Percentiles rank a stretch among this genome's conserved stretches.
Conservation (phyloP, 2,113 vertebrate species). For the Mastomys coucha region DNA sequence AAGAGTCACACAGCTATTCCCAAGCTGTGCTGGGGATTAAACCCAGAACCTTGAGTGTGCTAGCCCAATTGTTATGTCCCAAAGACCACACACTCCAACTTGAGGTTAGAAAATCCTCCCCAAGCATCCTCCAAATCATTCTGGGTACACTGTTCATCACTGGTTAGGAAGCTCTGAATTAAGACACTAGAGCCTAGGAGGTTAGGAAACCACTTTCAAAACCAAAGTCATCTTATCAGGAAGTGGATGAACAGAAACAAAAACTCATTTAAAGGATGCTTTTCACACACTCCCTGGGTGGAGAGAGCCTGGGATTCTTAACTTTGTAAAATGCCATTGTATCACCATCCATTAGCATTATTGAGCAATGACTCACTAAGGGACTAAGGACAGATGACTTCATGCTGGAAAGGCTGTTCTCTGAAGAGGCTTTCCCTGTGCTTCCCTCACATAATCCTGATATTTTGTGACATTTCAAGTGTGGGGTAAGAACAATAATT, state of each 20-base stretch:
- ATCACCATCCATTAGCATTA: slow-evolving; percentile 55
- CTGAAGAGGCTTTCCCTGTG: slow-evolving; percentile 65
- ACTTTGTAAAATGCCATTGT: slow-evolving; percentile 58
- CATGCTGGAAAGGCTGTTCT: slow-evolving; percentile 49
- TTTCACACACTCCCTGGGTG: neutral
- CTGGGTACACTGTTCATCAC: neutral
- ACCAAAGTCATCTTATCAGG: neutral
- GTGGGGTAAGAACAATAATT: slow-evolving; percentile 72
- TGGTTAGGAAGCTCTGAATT: neutral
- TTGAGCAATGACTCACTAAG: slow-evolving; percentile 32
- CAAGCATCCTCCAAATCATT: neutral
- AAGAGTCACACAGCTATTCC: neutral
- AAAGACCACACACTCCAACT: neutral
- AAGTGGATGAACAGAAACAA: slow-evolving; percentile 36
- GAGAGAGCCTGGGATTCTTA: slow-evolving; percentile 47
- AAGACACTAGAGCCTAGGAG: neutral
- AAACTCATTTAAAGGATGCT: neutral
- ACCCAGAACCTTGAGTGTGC: too few relatives aligned
- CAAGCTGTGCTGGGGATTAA: neutral
- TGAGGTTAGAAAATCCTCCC: neutral
- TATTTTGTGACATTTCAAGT: slow-evolving; percentile 78
- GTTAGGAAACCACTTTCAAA: neutral
- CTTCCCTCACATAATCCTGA: slow-evolving; percentile 69
- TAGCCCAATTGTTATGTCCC: neutral
- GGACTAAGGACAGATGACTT: slow-evolving; percentile 44